Evolutionary conservation across 2,888 invertebrate species (phyloP).

Genomic region (Apamea monoglypha): DNA sequence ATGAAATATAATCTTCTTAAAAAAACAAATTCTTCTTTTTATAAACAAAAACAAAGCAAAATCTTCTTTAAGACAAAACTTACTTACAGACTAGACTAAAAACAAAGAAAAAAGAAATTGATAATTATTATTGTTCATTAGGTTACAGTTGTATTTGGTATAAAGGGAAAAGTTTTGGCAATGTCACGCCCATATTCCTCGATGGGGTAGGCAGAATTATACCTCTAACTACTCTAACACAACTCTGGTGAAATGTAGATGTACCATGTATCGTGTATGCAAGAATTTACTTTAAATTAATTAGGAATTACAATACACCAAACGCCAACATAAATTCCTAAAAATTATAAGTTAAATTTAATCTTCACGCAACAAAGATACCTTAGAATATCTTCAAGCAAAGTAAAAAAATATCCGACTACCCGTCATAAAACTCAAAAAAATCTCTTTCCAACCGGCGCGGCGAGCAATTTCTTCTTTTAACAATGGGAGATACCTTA

Average conservation of each 20-base stretch:
- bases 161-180: not conserved
- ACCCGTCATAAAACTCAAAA: not conserved
- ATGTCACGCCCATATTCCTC: not conserved
- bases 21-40: not conserved
- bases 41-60: not conserved
- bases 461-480: constrained; percentile 53
- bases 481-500: constrained; percentile 47
- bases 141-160: not conserved
- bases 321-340: not conserved
- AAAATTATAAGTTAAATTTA: not conserved
- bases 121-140: no score
- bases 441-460: constrained; percentile 21
- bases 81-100: not conserved
- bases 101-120: not conserved
- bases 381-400: not conserved
- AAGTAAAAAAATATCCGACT: constrained; percentile 4
- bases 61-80: no score
- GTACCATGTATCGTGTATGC: not conserved
- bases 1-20: not conserved
- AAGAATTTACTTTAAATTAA: no score
- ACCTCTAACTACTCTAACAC: not conserved
- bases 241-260: not conserved
- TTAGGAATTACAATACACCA: not conserved
- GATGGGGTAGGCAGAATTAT: not conserved
- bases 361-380: not conserved